Evolutionary conservation across 2,113 vertebrate species (phyloP).

Genomic region (Gymnarchus niloticus): DNA sequence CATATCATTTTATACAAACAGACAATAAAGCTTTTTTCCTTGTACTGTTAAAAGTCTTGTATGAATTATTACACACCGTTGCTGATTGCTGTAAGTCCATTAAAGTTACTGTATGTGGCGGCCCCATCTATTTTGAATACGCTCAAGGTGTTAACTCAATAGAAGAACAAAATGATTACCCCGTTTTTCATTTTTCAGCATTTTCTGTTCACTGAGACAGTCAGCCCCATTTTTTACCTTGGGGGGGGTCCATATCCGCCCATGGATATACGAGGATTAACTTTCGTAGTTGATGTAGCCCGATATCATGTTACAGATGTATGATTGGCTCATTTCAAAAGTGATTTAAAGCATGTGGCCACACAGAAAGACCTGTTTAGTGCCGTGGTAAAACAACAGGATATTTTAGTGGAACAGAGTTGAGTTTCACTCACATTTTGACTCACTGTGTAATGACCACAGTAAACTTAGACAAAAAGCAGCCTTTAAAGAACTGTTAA

Average conservation of each 20-base stretch:
- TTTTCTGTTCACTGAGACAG: not conserved
- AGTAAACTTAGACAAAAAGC: not conserved
- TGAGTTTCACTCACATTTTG: not conserved
- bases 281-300: not conserved
- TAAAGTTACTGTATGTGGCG: no score
- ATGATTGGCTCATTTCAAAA: not conserved
- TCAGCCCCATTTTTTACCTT: not conserved
- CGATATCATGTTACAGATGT: not conserved
- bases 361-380: not conserved
- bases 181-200: not conserved
- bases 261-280: not conserved
- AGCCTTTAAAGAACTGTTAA: no score
- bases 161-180: not conserved
- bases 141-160: not conserved
- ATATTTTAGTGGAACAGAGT: not conserved
- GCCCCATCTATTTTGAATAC: not conserved
- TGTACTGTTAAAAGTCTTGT: no score
- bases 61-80: no score
- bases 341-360: not conserved
- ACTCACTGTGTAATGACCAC: not conserved
- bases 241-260: not conserved
- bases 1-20: no score
- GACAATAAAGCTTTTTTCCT: no score
- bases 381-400: not conserved
- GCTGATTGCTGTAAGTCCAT: no score